A percentile compares a stretch with the other conserved stretches of the same genome.
Conservation (phyloP, 2,113 vertebrate genomes). For the Carassius gibelio region DNA sequence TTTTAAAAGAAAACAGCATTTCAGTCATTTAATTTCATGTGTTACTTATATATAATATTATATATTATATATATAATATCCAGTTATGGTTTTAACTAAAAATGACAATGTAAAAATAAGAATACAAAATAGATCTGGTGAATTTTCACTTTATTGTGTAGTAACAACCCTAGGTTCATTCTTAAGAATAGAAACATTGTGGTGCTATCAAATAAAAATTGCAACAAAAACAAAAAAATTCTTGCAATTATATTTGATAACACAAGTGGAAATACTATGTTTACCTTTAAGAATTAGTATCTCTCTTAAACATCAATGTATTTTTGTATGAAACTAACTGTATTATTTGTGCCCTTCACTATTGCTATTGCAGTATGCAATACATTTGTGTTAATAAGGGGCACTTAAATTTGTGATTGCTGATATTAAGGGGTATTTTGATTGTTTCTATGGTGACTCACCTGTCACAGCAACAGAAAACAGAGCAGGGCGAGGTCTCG, state of each 20-base stretch:
- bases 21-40: too few species aligned
- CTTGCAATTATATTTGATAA: not conserved
- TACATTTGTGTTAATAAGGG: not conserved
- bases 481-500: constrained; percentile 82
- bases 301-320: not conserved
- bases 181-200: not conserved
- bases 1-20: too few species aligned
- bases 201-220: too few species aligned
- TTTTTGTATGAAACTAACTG: not conserved
- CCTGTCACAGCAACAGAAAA: constrained; percentile 89
- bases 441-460: constrained; percentile 57
- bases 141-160: not conserved
- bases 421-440: not conserved
- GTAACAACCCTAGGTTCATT: not conserved
- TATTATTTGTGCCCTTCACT: not conserved
- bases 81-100: too few species aligned
- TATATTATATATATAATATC: too few species aligned
- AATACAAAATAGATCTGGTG: too few species aligned
- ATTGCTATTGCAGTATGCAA: too few species aligned
- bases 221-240: too few species aligned
- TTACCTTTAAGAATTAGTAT: not conserved
- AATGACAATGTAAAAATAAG: too few species aligned
- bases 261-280: not conserved
- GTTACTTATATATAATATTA: too few species aligned
- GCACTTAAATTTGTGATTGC: not conserved